Evolutionary conservation across 2,113 vertebrate genomes (phyloP), one percentile per base, ranked within the genome.

Genomic region (Pristiophorus japonicus): DNA sequence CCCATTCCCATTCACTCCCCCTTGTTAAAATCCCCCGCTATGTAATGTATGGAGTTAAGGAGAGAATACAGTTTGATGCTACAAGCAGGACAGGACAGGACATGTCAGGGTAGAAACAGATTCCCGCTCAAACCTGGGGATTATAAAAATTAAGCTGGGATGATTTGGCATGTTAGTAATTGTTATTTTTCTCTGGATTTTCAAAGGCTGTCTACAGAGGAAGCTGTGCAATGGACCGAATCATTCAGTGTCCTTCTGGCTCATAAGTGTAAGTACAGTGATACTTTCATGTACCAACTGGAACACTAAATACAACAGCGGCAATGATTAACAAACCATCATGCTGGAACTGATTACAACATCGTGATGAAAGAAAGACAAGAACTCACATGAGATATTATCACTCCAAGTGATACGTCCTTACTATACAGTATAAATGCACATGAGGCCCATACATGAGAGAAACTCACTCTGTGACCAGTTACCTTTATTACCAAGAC

Each of bases 211-310:
- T 98, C 98, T 59, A 98, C 97, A 70, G 98, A 98, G 96, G 98
- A 98, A 97, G 97, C 98, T 0, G 97, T 97, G 12, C 97, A 97
- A 96, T 98, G 98, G 98, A 98, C 97, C 24, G 98, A 98, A 84
- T 98, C 98, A 78, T 98, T 98, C 95, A 98, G 98, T 63, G 96
- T 98, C 24, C 98, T 98, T 95, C 97, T 98, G 91, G 97, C 97
- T 90, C 98, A 98, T 96, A 98, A 98, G 96, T 98, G 98, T 98
- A 96, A 98, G 98, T 98, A 97, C 91, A 96, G 51, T 51, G 42
- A 93, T n/a, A 93, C 0, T 66, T 42, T 42, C 34, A 18, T 45
- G 22, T 30, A 51, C 20, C 51, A 73, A 42, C 38, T 42, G 63
- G 18, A 51, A 73, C 4, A 38, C 20, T 30, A 42, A 8, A 22